Percentiles rank a stretch among this genome's conserved stretches.
Evolutionary conservation across 2,113 vertebrate species (phyloP).

Genomic region (Podarcis cretensis): DNA sequence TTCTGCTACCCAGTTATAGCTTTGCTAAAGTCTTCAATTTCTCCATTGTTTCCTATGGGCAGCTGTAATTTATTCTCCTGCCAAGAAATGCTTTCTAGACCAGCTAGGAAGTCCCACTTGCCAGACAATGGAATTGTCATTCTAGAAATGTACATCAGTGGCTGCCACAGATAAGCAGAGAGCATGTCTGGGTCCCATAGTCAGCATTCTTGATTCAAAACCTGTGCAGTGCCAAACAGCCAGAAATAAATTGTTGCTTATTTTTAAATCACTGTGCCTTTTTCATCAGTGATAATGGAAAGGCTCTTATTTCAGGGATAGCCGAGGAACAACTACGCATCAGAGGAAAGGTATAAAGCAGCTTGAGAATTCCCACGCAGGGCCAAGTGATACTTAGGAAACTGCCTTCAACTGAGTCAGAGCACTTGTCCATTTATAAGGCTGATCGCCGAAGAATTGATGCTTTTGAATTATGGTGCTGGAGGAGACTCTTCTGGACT

Average conservation of each 20-base stretch:
- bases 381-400: background rate
- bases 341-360: background rate
- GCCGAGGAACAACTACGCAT: rapidly evolving
- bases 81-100: background rate
- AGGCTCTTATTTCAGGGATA: background rate
- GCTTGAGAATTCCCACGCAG: background rate
- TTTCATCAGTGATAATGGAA: background rate
- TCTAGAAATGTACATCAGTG: background rate
- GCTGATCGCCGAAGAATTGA: too few species aligned
- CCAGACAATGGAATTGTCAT: background rate
- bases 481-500: too few species aligned
- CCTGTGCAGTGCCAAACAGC: background rate
- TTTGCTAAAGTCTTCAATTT: too few species aligned
- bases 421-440: too few species aligned
- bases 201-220: background rate
- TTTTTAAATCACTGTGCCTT: background rate
- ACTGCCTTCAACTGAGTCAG: too few species aligned
- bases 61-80: background rate
- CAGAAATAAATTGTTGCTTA: background rate
- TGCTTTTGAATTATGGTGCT: too few species aligned
- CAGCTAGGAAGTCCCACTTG: background rate
- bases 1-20: too few species aligned
- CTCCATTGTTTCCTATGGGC: background rate
- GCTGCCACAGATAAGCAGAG: background rate
- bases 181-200: background rate